Percentiles rank a stretch among this genome's conserved stretches.
Conservation (phyloP, 2,888 invertebrate genomes). For the Antheraea assamensis region DNA sequence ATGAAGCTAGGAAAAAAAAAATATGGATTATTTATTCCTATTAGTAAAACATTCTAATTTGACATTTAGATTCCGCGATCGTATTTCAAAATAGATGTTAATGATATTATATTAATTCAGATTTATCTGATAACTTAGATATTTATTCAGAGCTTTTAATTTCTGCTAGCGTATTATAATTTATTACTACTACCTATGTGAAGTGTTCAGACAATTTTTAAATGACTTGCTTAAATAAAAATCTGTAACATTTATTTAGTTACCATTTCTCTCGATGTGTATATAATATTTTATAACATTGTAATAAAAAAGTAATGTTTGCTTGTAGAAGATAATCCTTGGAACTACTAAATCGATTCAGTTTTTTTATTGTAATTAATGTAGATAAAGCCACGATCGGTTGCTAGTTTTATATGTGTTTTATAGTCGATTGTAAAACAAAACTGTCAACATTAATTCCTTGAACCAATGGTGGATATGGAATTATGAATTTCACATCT, state of each 20-base stretch:
- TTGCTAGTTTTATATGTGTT: too few species aligned
- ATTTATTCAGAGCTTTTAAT: not conserved
- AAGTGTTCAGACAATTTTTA: not conserved
- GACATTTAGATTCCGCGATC: conserved; percentile 5
- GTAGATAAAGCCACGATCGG: too few species aligned
- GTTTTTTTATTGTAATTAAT: too few species aligned
- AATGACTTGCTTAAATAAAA: not conserved
- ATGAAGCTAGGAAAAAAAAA: not conserved
- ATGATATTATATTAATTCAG: conserved; percentile 1
- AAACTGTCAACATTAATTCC: too few species aligned
- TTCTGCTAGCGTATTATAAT: not conserved
- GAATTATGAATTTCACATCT: too few species aligned
- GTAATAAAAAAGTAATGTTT: too few species aligned
- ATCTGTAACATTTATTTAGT: not conserved
- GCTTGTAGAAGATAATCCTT: too few species aligned
- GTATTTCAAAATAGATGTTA: not conserved
- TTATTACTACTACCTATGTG: not conserved
- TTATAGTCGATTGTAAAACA: too few species aligned
- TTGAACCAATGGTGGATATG: too few species aligned
- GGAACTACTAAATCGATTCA: too few species aligned
- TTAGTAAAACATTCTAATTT: not conserved
- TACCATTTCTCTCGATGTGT: not conserved
- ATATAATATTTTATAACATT: too few species aligned
- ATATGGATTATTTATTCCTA: not conserved
- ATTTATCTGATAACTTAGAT: not conserved